phyloP scores from a whole-genome alignment of 2,888 invertebrate genomes.

The Drosophila tripunctata region DNA sequence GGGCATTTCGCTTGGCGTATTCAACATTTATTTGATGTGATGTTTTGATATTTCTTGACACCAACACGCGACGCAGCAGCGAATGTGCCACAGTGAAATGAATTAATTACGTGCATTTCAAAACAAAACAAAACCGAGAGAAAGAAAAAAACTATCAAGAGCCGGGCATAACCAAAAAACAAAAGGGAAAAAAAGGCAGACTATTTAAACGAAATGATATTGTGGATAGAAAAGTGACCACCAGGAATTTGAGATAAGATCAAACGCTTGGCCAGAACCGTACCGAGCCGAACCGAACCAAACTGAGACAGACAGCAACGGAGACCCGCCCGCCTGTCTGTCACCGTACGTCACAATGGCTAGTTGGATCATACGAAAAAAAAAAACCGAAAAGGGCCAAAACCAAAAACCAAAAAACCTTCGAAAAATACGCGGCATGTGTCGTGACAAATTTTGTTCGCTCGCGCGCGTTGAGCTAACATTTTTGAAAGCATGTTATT shows the following conservation, averaged over 20 bases:
- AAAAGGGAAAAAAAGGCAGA: constrained; percentile 47
- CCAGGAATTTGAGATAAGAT: constrained; percentile 81
- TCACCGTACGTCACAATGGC: constrained; percentile 71
- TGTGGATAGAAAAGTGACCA: constrained; percentile 81
- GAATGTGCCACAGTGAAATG: constrained; percentile 63
- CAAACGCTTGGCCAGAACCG: constrained; percentile 64
- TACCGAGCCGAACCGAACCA: constrained; percentile 19
- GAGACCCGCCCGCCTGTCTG: constrained; percentile 70
- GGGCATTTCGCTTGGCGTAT: constrained; percentile 59
- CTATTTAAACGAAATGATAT: constrained; percentile 81
- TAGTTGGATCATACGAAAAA: constrained; percentile 40
- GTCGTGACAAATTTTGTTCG: constrained; percentile 81
- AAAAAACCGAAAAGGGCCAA: constrained; percentile 4
- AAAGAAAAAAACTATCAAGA: constrained; percentile 7
- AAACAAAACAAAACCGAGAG: constrained; percentile 58
- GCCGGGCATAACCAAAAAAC: constrained; percentile 27
- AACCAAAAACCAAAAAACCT: constrained; percentile 38
- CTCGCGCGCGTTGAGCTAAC: constrained; percentile 71
- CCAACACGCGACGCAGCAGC: constrained; percentile 79
- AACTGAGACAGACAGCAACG: constrained; percentile 17
- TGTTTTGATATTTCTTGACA: constrained; percentile 85
- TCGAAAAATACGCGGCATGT: constrained; percentile 59
- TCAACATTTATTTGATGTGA: constrained; percentile 84
- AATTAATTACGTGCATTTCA: constrained; percentile 83
- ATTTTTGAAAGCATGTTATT: constrained; percentile 79